Percentiles rank a stretch among this genome's conserved stretches.
These are phyloP conservation scores for Stramonita haemastoma DNA, from an alignment of 2,888 invertebrate species.

Conservation along the genomic window DNA sequence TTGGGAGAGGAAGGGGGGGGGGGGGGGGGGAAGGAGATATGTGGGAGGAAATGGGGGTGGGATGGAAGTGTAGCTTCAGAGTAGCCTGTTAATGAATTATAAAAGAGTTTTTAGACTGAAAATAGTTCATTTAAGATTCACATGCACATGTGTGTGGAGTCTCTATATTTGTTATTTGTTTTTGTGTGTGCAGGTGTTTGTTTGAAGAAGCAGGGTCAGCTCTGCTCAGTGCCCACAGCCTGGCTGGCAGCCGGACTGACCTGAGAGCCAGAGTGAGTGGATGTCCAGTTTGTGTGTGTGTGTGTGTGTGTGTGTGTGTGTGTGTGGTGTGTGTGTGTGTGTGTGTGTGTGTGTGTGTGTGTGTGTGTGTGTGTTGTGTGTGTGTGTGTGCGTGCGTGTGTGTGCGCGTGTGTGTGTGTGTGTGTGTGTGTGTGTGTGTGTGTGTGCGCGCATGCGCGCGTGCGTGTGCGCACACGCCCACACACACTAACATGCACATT, in stretches of 20 bases:
- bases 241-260: constrained; percentile 58
- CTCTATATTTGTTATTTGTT: neutral
- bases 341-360: neutral
- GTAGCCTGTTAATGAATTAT: too few species aligned
- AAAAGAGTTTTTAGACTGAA: too few species aligned
- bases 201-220: constrained; percentile 65
- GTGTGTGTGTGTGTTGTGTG: neutral
- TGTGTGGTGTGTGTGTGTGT: too few species aligned
- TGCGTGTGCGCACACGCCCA: too few species aligned
- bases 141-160: too few species aligned
- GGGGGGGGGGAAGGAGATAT: too few species aligned
- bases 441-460: neutral
- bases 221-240: constrained; percentile 66
- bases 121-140: too few species aligned
- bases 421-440: neutral
- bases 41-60: too few species aligned
- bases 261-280: constrained; percentile 65
- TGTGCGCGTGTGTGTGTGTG: neutral
- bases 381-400: neutral
- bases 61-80: too few species aligned
- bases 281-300: neutral
- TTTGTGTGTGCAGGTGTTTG: constrained; percentile 60
- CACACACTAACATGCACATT: too few species aligned
- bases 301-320: neutral
- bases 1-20: too few species aligned